Evolutionary conservation across 2,113 vertebrate species (phyloP), one percentile per base, ranked within the genome.

Genomic region (Elephantulus edwardii): DNA sequence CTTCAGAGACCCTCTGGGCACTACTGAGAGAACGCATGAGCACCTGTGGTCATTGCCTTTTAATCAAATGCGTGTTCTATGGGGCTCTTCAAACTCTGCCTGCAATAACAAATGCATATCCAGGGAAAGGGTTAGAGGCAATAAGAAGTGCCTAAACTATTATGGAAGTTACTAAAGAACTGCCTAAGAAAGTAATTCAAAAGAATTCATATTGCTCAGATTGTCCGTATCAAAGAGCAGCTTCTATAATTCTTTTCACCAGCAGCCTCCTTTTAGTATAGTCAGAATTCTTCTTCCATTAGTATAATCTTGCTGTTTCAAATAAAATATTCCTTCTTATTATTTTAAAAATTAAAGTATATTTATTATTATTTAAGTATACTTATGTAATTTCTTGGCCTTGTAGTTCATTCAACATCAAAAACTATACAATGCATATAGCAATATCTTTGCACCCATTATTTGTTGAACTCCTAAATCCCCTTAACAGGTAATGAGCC

Each of bases 311-410:
- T 77, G 22, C 68, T 91, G 84, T 84, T 74, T 26, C 50, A 88
- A 50, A 81, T 60, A 44, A 58, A 79, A 62, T 85, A 19, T 12
- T 46, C 77, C 54, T 56, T 81, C 83, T 48, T 70, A 48, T 81
- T 77, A 71, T 91, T 78, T 89, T 78, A 2, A 6, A 38, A 56
- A 83, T 71, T 42, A n/a, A 2, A 17, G 26, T 56, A 10, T 10
- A 50, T 10, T 10, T 50, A 10, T 50, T 50, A 50, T 10, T 10
- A 50, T 50, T 16, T 10, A 76, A 89, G 28, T 64, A 79, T 70
- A 92, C 30, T 77, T 62, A 83, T 58, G 86, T 81, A 76, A 66
- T 85, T 93, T 83, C 46, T 83, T 86, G 44, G 91, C 71, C 44
- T 85, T 60, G 22, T 62, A 87, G 30, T 19, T 76, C 38, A 86